Conservation (phyloP, 2,888 invertebrate genomes). For the Phalera bucephala region DNA sequence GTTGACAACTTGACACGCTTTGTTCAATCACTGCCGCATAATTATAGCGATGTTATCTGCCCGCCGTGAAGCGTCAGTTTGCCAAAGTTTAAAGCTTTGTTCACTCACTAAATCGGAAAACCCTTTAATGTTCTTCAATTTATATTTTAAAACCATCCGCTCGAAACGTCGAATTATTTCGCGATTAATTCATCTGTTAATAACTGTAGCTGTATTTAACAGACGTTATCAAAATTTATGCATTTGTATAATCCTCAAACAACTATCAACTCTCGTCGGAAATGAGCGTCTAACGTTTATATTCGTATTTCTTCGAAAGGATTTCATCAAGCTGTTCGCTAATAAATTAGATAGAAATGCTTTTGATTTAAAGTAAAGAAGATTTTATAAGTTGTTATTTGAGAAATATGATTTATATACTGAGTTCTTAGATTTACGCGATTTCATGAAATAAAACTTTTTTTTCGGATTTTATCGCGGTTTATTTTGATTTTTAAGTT, state of each 20-base stretch:
- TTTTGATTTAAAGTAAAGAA: too few species aligned
- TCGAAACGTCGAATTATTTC: constrained; percentile 14
- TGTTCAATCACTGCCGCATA: constrained; percentile 19
- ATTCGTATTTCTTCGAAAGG: too few species aligned
- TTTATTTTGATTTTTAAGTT: too few species aligned
- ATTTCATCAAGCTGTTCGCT: constrained; percentile 17
- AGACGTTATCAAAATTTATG: constrained; percentile 1
- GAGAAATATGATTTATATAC: too few species aligned
- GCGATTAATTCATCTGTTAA: constrained; percentile 10
- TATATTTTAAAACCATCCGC: constrained; percentile 7
- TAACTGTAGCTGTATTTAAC: constrained; percentile 11
- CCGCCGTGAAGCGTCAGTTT: constrained; percentile 9
- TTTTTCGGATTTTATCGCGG: too few species aligned
- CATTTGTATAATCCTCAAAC: not conserved
- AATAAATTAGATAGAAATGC: too few species aligned
- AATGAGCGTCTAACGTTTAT: constrained; percentile 1
- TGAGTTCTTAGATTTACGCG: too few species aligned
- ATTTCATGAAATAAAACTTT: too few species aligned
- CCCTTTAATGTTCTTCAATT: too few species aligned
- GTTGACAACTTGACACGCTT: constrained; percentile 19
- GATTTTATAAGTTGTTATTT: too few species aligned
- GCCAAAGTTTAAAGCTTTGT: constrained; percentile 16
- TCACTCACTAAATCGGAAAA: constrained; percentile 23
- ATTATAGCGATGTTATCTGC: constrained; percentile 14
- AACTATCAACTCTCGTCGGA: constrained; percentile 4